Evolutionary conservation across 2,888 invertebrate species (phyloP).

Genomic region (Patella pellucida): DNA sequence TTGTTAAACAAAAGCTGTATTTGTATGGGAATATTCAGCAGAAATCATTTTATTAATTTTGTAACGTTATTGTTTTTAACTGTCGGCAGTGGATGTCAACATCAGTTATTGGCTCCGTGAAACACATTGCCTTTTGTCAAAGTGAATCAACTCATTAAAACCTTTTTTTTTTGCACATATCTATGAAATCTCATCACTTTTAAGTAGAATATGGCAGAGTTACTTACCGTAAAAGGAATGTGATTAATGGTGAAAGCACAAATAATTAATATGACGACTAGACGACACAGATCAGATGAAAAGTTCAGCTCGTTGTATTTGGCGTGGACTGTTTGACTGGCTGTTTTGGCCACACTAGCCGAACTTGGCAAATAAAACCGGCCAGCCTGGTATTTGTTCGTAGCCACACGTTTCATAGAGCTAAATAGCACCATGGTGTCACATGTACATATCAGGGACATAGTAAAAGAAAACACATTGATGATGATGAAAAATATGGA

Average conservation of each 20-base stretch:
- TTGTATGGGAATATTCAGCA: too few species aligned
- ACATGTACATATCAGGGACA: conserved; percentile 43
- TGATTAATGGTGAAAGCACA: conserved; percentile 43
- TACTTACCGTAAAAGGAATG: conserved; percentile 56
- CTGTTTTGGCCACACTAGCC: conserved; percentile 17
- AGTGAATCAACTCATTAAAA: too few species aligned
- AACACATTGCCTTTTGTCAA: too few species aligned
- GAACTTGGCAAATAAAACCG: conserved; percentile 45
- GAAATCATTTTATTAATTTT: too few species aligned
- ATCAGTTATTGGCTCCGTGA: too few species aligned
- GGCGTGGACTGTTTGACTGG: conserved; percentile 43
- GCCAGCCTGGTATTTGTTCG: conserved; percentile 52
- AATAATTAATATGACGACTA: conserved; percentile 43
- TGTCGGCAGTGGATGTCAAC: too few species aligned
- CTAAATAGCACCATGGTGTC: conserved; percentile 49
- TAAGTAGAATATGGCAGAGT: too few species aligned
- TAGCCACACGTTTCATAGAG: conserved; percentile 48
- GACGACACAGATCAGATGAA: conserved; percentile 54
- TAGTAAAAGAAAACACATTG: conserved; percentile 38
- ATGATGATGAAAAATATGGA: conserved; percentile 45
- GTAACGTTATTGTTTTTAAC: too few species aligned
- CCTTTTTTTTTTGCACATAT: too few species aligned
- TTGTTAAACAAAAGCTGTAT: too few species aligned
- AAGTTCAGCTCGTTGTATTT: conserved; percentile 52
- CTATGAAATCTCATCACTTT: too few species aligned